phyloP scores from a whole-genome alignment of 1,140 invertebrate genomes.

The Sycophila sp. region DNA sequence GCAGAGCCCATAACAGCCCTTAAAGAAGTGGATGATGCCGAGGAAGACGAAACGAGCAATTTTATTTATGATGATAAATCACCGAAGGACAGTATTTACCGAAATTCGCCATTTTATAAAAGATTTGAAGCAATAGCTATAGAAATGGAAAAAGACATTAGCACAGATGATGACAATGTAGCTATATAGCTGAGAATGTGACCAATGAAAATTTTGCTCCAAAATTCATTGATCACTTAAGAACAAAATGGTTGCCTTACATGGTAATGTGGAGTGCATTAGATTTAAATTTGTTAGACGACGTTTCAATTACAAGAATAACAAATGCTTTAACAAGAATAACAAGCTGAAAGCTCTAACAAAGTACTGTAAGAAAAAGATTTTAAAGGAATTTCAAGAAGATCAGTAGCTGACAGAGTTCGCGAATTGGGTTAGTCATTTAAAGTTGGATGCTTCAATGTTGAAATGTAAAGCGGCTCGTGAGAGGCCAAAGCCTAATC shows the following conservation, averaged over 20 bases:
- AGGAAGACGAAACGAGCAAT: not conserved
- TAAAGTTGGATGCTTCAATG: not conserved
- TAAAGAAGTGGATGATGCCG: not conserved
- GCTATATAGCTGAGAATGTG: not conserved
- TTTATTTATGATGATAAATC: not conserved
- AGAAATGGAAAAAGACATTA: not conserved
- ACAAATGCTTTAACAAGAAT: no score
- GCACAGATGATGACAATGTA: not conserved
- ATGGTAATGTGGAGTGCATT: constrained; percentile 34
- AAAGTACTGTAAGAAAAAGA: constrained; percentile 18
- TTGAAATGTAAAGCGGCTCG: not conserved
- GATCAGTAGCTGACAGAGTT: not conserved
- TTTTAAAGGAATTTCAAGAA: not conserved
- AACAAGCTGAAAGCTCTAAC: constrained; percentile 37
- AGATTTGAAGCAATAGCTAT: not conserved
- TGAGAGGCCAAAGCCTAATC: not conserved
- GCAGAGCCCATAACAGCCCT: not conserved
- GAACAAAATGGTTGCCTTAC: constrained; percentile 36
- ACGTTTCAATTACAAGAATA: constrained; percentile 24
- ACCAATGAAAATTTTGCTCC: constrained; percentile 36
- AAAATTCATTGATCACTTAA: constrained; percentile 34
- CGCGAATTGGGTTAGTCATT: not conserved
- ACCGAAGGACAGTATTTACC: not conserved
- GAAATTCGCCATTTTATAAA: constrained; percentile 18
- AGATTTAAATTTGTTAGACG: constrained; percentile 35